phyloP scores from a whole-genome alignment of 2,888 invertebrate species.

The Drosophila aldrichi region DNA sequence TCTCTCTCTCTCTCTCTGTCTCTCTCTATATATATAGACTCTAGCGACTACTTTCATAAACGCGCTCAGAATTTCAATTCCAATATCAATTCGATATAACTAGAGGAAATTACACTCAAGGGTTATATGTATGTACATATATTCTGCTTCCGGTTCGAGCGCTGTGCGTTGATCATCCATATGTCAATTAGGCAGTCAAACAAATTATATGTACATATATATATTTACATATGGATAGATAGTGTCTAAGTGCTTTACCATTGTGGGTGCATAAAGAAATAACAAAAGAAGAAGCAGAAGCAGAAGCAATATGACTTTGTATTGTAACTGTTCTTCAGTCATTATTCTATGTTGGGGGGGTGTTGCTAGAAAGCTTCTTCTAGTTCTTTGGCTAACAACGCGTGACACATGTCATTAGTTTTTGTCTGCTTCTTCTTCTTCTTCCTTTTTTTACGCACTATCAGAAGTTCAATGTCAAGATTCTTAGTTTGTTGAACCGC shows the following conservation, averaged over 20 bases:
- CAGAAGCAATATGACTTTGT: neutral
- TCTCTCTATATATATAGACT: neutral
- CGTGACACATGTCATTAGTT: slow-evolving; percentile 30
- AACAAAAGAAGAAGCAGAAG: neutral
- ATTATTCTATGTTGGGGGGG: neutral
- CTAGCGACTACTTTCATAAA: neutral
- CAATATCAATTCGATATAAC: neutral
- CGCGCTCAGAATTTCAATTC: neutral
- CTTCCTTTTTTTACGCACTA: slow-evolving; percentile 30
- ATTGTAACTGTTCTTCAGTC: slow-evolving; percentile 23
- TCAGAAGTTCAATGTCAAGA: slow-evolving; percentile 64
- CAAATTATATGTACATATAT: neutral
- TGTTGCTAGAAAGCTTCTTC: neutral
- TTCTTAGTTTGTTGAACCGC: slow-evolving; percentile 55
- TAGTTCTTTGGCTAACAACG: slow-evolving; percentile 28
- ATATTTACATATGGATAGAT: neutral
- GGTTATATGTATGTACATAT: neutral
- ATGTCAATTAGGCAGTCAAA: neutral
- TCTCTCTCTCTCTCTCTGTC: too few relatives aligned
- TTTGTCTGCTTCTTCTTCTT: neutral
- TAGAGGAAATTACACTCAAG: neutral
- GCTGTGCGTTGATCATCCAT: neutral
- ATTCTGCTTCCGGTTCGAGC: neutral
- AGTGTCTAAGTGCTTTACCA: neutral
- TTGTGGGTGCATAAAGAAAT: neutral